Evolutionary conservation across 2,888 invertebrate species (phyloP), one percentile per base, ranked within the genome.

Genomic region (Sphecodes monilicornis): DNA sequence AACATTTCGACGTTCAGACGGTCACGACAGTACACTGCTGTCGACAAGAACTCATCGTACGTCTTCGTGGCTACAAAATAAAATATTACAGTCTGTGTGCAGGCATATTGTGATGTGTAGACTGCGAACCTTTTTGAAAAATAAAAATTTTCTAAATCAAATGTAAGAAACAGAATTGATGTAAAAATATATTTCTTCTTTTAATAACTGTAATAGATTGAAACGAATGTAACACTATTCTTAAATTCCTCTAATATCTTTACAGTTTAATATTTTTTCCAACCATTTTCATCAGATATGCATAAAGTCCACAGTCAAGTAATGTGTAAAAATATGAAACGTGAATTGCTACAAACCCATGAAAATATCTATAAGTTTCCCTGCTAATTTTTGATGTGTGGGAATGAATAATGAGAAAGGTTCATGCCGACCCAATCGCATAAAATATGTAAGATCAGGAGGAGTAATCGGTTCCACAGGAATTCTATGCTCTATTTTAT

Each of bases 1-100:
- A 97, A 98, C 87, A 98, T 94, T 88, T 97, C 97, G 0, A 98
- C 97, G 94, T 98, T 98, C 18, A 98, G 95, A 60, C 97, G 96
- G 89, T 97, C 97, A 81, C 97, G 96, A 69, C 97, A 96, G 91
- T 96, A 98, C 13, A 96, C 97, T 70, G 97, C 96, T 26, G 97
- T 96, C 0, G 97, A 96, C 90, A 96, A 95, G 80, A 98, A 96
- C 87, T 98, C 97, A 0, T 97, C 97, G 18, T 97, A 94, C 69
- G 96, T 96, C 57, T 97, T 96, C 96, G 97, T 96, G 29, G 96
- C 97, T 97, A 93, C n/a, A 87, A 85, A 10, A n/a, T 11, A 54
- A 1, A 18, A 26, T 13, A 66, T 11, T 46, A 0, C 1, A n/a
- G 36, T 43, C 3, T 4, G 13, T 16, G 43, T 10, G 16, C 13